Evolutionary conservation across 2,113 vertebrate genomes (phyloP), one percentile per base, ranked within the genome.

Genomic region (Heterochromis multidens): DNA sequence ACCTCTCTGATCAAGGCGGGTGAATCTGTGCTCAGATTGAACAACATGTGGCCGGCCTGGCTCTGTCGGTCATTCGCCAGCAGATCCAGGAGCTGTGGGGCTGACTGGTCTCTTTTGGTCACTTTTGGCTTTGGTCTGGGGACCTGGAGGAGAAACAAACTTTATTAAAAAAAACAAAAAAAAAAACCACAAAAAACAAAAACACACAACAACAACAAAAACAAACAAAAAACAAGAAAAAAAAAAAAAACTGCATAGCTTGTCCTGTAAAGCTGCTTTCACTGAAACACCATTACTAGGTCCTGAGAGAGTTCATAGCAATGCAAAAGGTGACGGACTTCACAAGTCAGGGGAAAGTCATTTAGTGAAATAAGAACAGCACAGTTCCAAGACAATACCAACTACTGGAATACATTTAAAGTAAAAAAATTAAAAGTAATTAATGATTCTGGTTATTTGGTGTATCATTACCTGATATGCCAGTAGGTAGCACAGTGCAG

Each of bases 31-130:
- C 96, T 97, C 88, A 99, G 93, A 77, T 97, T 98, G 80, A 99
- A 90, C 91, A 99, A 90, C 97, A 99, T 98, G 89, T 99, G 98
- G 31, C 98, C 98, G 40, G 98, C 97, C 76, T 99, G 98, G 95
- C 99, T 99, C 87, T 97, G 97, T 52, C 99, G 95, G 92, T 99
- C 98, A 88, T 91, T 97, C 52, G 98, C 97, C 91, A 99, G 94
- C 29, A 96, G 91, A 92, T 99, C 97, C 59, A 99, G 84, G 57
- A 95, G 83, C 79, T 96, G 97, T 56, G 96, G 97, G 81, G 95
- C 91, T 0, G 91, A 63, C 78, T 96, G 96, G 77, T 97, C 96
- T 86, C 96, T 96, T 89, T 98, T 99, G 85, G 96, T 96, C 88
- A 96, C 90, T 94, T 98, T 99, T 76, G 94, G 87, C 94, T 97